A percentile compares a stretch with the other conserved stretches of the same genome.
These are phyloP conservation scores for Eulemur mongoz DNA, from an alignment of 2,797 vertebrate genomes.

Conservation along the genomic window DNA sequence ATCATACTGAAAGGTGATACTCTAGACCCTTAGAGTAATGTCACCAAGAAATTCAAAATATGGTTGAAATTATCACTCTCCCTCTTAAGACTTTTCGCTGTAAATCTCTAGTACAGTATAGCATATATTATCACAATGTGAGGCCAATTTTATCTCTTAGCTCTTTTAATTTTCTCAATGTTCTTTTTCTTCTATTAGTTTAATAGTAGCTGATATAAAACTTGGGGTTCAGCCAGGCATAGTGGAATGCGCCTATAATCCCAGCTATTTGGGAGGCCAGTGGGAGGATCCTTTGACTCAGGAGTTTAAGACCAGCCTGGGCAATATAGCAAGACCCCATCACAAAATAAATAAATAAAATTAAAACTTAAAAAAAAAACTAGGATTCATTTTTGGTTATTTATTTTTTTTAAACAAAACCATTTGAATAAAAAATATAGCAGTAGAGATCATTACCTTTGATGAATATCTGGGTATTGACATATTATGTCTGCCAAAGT, in stretches of 20 bases:
- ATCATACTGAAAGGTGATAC: neutral
- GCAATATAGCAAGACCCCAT: too few species aligned
- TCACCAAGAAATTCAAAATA: conserved; percentile 38
- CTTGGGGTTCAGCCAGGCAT: neutral
- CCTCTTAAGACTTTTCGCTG: neutral
- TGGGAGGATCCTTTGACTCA: too few species aligned
- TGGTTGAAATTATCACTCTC: neutral
- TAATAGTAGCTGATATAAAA: neutral
- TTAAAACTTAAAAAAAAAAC: too few species aligned
- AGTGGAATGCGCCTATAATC: neutral
- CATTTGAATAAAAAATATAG: conserved; percentile 30
- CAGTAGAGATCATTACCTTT: conserved; percentile 88
- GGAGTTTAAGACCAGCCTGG: too few species aligned
- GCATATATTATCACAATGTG: neutral
- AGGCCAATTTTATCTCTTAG: conserved; percentile 19
- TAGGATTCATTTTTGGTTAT: neutral
- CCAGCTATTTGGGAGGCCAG: neutral
- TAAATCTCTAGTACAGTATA: neutral
- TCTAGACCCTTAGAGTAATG: neutral
- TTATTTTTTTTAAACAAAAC: conserved; percentile 50
- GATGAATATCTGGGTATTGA: conserved; percentile 94
- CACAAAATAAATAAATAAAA: too few species aligned
- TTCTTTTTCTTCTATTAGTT: conserved; percentile 22
- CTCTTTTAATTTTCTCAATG: neutral
- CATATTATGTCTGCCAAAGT: conserved; percentile 94